Conservation (phyloP, 30 jellyfish, hydroid and myxozoan species). For the Aurelia sp. region DNA sequence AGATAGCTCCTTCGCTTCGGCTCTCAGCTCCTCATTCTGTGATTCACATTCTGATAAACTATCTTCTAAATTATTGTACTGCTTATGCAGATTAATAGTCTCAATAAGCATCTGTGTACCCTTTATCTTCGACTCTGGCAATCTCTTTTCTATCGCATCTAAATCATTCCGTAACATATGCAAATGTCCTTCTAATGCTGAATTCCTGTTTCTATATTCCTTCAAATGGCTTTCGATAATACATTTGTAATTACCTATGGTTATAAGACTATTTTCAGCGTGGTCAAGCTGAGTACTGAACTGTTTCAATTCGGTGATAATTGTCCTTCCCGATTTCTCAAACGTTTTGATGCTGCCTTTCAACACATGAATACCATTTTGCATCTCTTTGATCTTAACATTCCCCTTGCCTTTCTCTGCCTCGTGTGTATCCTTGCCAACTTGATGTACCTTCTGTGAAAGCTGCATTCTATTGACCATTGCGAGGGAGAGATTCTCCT, state of each 20-base stretch:
- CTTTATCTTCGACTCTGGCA: constrained; percentile 59
- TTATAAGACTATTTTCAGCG: constrained; percentile 75
- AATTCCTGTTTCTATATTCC: constrained; percentile 80
- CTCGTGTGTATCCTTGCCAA: constrained; percentile 53
- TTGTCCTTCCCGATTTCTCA: constrained; percentile 75
- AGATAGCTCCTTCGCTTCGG: constrained; percentile 78
- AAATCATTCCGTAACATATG: constrained; percentile 69
- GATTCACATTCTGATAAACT: constrained; percentile 63
- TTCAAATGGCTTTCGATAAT: constrained; percentile 75
- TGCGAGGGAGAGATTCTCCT: constrained; percentile 83
- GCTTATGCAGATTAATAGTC: constrained; percentile 80
- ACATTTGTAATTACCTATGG: constrained; percentile 72
- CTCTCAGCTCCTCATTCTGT: constrained; percentile 70
- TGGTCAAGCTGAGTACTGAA: constrained; percentile 74
- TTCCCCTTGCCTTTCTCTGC: constrained; percentile 48
- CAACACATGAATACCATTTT: constrained; percentile 63
- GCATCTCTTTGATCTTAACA: constrained; percentile 68
- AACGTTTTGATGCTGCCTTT: constrained; percentile 59
- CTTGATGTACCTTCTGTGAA: constrained; percentile 74
- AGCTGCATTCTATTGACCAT: constrained; percentile 88
- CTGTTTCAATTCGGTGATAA: constrained; percentile 66
- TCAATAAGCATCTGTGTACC: constrained; percentile 86
- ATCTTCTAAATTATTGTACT: constrained; percentile 71
- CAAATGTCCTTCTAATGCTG: constrained; percentile 79
- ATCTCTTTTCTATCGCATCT: constrained; percentile 72